Evolutionary conservation across 2,888 invertebrate genomes (phyloP), one percentile per base, ranked within the genome.

Genomic region (Plagiodera versicolora): DNA sequence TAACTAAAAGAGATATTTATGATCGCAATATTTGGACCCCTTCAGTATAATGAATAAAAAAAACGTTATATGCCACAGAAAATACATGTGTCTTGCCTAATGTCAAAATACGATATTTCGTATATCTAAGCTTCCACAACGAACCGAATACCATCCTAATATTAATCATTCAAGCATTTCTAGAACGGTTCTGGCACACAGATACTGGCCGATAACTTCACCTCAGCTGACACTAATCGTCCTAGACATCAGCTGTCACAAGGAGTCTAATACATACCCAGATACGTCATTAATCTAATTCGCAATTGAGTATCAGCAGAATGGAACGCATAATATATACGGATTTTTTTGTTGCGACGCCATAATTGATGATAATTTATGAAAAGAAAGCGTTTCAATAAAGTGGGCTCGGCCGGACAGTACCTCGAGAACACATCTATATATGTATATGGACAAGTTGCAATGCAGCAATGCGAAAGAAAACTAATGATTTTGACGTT

Each of bases 301-400:
- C 53, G 11, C 24, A 16, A 53, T 39, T 44, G 53, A 53, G 17
- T 44, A 45, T 20, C n/a, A 44, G 44, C 53, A 39, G 24, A 14
- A 24, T 4, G 44, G n/a, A 28, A 14, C 24, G 24, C 4, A 24
- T 53, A 53, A 44, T 53, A 28, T 39, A n/a, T 20, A 18, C 18
- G 9, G 39, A 4, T 44, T n/a, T 53, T 61, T 61, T 61, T 61
- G 30, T 61, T 50, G 44, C 24, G 17, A 5, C 17, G 53, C 44
- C 45, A 49, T 54, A 50, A 57, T 50, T 17, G 45, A 32, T 11
- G 47, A 52, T 62, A 58, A 62, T 62, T 58, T 62, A 58, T 62
- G 39, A 47, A 56, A 62, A 62, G 62, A 62, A 61, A 61, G 61
- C 19, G 52, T 55, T 58, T 56, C 28, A 62, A 61, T 47, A 51